phyloP scores from a whole-genome alignment of 2,797 vertebrate species.

The Champsocephalus gunnari region DNA sequence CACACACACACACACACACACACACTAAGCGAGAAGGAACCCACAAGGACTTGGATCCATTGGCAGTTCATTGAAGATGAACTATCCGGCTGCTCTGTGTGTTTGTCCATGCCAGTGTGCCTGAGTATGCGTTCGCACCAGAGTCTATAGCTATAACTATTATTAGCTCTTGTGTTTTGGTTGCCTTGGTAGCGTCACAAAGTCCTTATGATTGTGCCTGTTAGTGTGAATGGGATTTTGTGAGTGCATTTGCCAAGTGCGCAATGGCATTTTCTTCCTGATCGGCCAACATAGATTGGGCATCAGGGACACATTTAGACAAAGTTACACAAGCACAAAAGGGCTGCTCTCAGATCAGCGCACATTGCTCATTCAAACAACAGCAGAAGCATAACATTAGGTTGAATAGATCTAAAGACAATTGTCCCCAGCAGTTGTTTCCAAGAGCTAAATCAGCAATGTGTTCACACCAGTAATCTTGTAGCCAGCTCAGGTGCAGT shows the following conservation, averaged over 20 bases:
- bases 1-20: not conserved
- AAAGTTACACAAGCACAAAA: conserved; percentile 24
- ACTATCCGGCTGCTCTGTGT: conserved; percentile 31
- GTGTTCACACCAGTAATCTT: not conserved
- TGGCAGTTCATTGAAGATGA: conserved; percentile 35
- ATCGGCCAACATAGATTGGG: conserved; percentile 19
- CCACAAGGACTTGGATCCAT: conserved; percentile 24
- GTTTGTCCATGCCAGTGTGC: conserved; percentile 49
- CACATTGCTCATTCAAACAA: not conserved
- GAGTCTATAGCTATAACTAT: conserved; percentile 71
- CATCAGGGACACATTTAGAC: conserved; percentile 15
- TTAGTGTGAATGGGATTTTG: conserved; percentile 24
- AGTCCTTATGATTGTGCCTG: conserved; percentile 48
- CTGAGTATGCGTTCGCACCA: conserved; percentile 46
- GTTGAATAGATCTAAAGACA: not conserved
- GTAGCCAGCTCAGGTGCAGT: conserved; percentile 4
- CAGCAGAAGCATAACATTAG: not conserved
- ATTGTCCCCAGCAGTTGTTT: conserved; percentile 6
- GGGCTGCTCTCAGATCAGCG: conserved; percentile 15
- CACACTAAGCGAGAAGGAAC: conserved; percentile 2
- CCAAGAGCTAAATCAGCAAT: not conserved
- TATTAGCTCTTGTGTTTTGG: conserved; percentile 77
- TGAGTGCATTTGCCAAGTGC: conserved; percentile 41
- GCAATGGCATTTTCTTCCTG: conserved; percentile 35
- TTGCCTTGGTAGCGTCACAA: conserved; percentile 75